These are phyloP conservation scores for Lophochroa leadbeateri DNA, from an alignment of 2,113 vertebrate genomes.

Conservation along the genomic window DNA sequence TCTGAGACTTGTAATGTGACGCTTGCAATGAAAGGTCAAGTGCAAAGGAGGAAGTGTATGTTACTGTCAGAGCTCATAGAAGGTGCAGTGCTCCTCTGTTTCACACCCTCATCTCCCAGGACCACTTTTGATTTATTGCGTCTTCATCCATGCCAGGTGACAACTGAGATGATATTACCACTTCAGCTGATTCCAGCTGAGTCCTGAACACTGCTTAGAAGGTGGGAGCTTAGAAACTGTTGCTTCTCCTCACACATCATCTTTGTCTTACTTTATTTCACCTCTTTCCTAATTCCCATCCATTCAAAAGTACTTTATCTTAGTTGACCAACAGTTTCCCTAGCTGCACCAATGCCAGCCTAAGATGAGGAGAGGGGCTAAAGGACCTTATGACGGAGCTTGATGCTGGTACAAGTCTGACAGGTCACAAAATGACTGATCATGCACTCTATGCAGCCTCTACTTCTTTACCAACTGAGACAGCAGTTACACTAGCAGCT, in stretches of 20 bases:
- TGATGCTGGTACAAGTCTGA: background rate
- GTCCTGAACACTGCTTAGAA: background rate
- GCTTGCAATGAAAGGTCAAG: background rate
- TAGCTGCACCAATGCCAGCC: background rate
- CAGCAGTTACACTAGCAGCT: background rate
- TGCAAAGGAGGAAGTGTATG: background rate
- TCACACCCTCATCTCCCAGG: background rate
- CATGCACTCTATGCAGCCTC: background rate
- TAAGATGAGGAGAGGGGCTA: background rate
- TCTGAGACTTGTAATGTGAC: rapidly evolving
- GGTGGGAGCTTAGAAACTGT: background rate
- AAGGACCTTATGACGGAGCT: background rate
- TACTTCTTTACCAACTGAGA: background rate
- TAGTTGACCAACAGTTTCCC: background rate
- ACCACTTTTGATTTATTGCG: background rate
- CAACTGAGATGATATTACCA: background rate
- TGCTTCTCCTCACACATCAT: background rate
- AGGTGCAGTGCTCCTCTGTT: background rate
- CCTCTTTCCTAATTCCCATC: background rate
- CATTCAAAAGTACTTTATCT: background rate
- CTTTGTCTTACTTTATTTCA: background rate
- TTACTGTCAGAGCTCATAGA: background rate
- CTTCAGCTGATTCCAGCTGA: background rate
- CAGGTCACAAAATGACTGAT: slow-evolving; percentile 5
- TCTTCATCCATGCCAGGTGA: background rate